Evolutionary conservation across 1,140 invertebrate species (phyloP).

Genomic region (Drosophila oshimai): DNA sequence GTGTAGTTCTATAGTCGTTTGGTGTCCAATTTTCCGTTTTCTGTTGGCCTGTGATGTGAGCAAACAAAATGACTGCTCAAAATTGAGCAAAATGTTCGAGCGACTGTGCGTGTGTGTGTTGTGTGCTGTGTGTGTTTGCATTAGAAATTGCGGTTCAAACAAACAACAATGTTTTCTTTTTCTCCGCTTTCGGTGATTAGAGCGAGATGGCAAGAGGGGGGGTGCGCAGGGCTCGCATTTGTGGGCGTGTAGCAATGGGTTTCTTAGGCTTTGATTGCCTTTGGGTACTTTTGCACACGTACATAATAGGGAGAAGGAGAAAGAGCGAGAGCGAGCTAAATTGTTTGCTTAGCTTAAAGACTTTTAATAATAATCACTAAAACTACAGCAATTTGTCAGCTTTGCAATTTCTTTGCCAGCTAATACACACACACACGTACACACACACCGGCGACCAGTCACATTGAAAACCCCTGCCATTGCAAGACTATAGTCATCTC

Average conservation of each 20-base stretch:
- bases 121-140: conserved; percentile 22
- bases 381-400: conserved; percentile 48
- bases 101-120: conserved; percentile 56
- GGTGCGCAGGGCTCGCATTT: conserved; percentile 40
- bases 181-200: conserved; percentile 3
- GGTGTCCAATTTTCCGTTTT: conserved; percentile 61
- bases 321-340: not conserved
- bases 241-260: conserved; percentile 48
- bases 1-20: conserved; percentile 18
- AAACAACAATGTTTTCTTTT: conserved; percentile 42
- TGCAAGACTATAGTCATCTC: conserved; percentile 42
- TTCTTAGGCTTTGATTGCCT: conserved; percentile 40
- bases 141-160: conserved; percentile 49
- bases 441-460: conserved; percentile 63
- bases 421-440: conserved; percentile 31
- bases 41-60: conserved; percentile 81
- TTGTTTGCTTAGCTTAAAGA: conserved; percentile 32
- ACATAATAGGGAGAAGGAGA: no score
- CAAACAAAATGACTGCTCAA: conserved; percentile 82
- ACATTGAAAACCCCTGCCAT: conserved; percentile 72
- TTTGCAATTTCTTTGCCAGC: conserved; percentile 39
- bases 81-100: conserved; percentile 78
- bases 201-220: conserved; percentile 18
- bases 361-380: conserved; percentile 23
- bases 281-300: not conserved